Conservation (phyloP, 2,113 vertebrate genomes). For the Phainopepla nitens region DNA sequence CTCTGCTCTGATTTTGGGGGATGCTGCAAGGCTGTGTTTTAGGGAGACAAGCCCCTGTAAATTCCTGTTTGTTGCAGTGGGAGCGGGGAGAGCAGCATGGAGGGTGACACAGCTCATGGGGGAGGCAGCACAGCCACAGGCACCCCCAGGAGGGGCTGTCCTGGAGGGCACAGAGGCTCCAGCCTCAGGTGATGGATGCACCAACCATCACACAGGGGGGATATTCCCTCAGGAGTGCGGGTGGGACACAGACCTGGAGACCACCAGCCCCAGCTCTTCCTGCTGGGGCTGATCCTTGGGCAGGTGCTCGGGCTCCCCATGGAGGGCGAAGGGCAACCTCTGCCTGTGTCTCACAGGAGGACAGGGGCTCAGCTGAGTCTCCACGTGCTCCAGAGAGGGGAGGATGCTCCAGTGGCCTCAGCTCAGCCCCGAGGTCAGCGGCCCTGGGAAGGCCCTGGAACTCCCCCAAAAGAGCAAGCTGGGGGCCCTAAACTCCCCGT, state of each 20-base stretch:
- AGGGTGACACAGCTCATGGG: not conserved
- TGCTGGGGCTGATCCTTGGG: too few relatives aligned
- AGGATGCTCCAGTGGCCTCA: not conserved
- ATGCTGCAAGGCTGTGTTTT: not conserved
- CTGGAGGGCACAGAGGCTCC: not conserved
- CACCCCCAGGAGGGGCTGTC: not conserved
- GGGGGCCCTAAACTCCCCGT: not conserved
- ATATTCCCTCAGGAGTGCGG: not conserved
- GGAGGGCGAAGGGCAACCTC: not conserved
- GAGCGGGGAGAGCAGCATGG: too few relatives aligned
- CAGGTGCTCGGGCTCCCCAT: fast-evolving
- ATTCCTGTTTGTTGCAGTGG: not conserved
- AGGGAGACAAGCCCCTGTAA: not conserved
- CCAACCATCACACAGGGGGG: not conserved
- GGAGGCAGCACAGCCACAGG: not conserved
- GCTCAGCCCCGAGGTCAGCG: not conserved
- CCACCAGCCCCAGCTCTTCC: not conserved
- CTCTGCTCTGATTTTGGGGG: not conserved
- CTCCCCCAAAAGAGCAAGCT: not conserved
- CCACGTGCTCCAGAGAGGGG: fast-evolving
- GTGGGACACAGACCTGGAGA: not conserved
- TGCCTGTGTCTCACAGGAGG: fast-evolving
- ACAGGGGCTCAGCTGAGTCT: not conserved
- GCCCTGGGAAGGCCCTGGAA: not conserved
- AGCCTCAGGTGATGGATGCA: not conserved